These are phyloP conservation scores for Zosterops japonicus DNA, from an alignment of 2,113 vertebrate genomes.

Conservation along the genomic window DNA sequence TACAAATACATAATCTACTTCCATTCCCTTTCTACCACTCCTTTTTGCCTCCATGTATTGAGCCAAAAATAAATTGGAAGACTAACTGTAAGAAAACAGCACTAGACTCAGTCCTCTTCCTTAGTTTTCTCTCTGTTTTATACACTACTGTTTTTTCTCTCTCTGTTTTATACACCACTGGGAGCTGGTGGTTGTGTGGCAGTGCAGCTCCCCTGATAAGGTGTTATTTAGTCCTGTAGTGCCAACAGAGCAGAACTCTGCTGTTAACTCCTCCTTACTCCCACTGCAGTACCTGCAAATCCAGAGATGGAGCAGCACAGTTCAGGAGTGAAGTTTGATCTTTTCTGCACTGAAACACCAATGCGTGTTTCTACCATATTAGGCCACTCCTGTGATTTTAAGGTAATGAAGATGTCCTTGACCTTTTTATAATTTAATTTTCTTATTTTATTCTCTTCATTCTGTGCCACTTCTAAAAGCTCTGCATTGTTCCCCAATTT, in stretches of 20 bases:
- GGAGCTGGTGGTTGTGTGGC: background rate
- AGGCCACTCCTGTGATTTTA: background rate
- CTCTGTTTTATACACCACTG: background rate
- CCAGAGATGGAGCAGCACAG: background rate
- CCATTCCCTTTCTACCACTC: background rate
- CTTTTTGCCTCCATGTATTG: background rate
- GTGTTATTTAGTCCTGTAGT: background rate
- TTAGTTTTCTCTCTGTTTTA: background rate
- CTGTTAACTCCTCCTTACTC: background rate
- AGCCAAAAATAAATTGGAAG: background rate
- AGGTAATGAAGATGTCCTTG: background rate
- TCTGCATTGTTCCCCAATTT: background rate
- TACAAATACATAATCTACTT: background rate
- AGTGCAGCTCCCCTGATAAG: fast-evolving
- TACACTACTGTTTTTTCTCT: background rate
- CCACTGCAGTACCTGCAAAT: background rate
- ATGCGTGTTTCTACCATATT: background rate
- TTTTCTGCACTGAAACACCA: background rate
- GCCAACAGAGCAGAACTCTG: background rate
- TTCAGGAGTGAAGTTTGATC: background rate
- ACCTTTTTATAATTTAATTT: background rate
- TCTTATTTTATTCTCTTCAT: background rate
- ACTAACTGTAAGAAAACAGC: background rate
- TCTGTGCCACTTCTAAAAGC: background rate
- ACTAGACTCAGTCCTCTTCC: background rate